These are phyloP conservation scores for Isotomurus palustris DNA, from an alignment of 2,888 invertebrate species.

Conservation along the genomic window DNA sequence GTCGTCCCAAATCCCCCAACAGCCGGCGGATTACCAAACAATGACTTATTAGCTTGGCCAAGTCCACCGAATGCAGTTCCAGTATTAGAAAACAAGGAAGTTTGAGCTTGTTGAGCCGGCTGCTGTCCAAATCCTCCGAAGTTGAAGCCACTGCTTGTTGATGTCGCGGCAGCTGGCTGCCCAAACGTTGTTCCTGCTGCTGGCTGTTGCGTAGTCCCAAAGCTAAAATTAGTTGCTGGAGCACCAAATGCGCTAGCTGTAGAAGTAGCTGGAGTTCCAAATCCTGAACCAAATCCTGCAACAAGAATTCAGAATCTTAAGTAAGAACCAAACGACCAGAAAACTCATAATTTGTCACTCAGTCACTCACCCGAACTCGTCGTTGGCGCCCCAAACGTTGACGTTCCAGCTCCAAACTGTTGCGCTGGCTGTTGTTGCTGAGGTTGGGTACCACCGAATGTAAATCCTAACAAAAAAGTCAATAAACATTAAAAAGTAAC, in stretches of 20 bases:
- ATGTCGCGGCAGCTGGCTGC: not conserved
- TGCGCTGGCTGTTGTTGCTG: not conserved
- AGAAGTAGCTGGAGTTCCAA: not conserved
- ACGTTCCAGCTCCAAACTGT: not conserved
- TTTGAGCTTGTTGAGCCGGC: no score
- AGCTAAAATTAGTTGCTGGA: constrained; percentile 8
- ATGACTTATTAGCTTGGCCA: not conserved
- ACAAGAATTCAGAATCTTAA: not conserved
- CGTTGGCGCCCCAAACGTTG: not conserved
- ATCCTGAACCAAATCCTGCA: not conserved
- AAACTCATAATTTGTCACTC: no score
- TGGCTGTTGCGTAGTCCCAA: constrained; percentile 10
- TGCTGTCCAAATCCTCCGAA: constrained; percentile 1
- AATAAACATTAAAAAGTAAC: not conserved
- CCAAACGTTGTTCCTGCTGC: not conserved
- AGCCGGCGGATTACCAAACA: constrained; percentile 1
- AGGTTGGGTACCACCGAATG: not conserved
- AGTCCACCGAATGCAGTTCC: not conserved
- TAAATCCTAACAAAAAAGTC: not conserved
- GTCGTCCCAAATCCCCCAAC: not conserved
- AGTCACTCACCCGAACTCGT: not conserved
- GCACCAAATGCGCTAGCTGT: constrained; percentile 1
- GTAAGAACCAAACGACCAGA: no score
- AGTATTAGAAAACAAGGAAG: not conserved
- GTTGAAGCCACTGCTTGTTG: not conserved